phyloP scores from a whole-genome alignment of 2,888 invertebrate genomes.

The Pachycephus smyrnensis region DNA sequence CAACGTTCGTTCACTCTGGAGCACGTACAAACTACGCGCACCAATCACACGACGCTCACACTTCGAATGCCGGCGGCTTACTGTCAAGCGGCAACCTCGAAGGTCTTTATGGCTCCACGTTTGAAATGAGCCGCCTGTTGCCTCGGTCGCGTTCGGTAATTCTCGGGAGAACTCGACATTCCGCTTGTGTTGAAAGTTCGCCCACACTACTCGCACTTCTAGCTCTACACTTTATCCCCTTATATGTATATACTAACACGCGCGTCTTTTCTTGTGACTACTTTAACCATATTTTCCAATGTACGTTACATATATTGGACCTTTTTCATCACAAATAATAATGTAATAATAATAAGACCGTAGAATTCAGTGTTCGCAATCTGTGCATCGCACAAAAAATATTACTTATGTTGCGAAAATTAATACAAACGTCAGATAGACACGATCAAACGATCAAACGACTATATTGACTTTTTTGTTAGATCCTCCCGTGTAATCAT shows the following conservation, averaged over 20 bases:
- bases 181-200: neutral
- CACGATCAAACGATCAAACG: neutral
- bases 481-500: neutral
- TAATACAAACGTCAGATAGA: neutral
- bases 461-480: neutral
- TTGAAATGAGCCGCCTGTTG: constrained; percentile 52
- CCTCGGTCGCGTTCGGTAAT: constrained; percentile 41
- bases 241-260: neutral
- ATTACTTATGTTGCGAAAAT: neutral
- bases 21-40: neutral
- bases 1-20: neutral
- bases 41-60: constrained; percentile 18
- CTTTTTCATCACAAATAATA: neutral
- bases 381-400: neutral
- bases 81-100: constrained; percentile 37
- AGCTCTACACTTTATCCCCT: neutral
- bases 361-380: neutral
- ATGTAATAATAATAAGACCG: neutral
- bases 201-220: neutral
- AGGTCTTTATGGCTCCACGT: constrained; percentile 27
- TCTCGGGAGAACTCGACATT: constrained; percentile 16
- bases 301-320: neutral
- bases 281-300: no score
- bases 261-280: neutral
- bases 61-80: constrained; percentile 46